Percentiles rank a stretch among this genome's conserved stretches.
These are phyloP conservation scores for Glossophaga mutica DNA, from an alignment of 2,797 vertebrate species.

Conservation along the genomic window DNA sequence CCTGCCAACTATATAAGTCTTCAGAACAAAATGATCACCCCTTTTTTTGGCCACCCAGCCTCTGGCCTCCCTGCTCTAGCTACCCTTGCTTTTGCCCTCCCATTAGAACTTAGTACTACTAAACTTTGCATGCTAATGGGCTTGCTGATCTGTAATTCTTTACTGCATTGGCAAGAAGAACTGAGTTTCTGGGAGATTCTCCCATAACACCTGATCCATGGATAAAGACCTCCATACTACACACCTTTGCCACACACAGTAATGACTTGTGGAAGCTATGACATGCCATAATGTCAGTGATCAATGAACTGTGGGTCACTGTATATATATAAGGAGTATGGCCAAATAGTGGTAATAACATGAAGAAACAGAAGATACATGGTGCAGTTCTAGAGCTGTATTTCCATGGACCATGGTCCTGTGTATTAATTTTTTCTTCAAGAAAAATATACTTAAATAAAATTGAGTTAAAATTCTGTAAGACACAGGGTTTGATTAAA, in stretches of 20 bases:
- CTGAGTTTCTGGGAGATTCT: no score
- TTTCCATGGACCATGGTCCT: neutral
- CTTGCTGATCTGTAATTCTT: no score
- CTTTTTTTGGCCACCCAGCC: no score
- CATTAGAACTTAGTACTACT: no score
- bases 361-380: neutral
- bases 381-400: accelerated
- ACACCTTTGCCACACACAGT: slow-evolving; percentile 51
- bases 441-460: neutral
- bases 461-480: neutral
- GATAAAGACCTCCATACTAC: slow-evolving; percentile 11
- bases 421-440: neutral
- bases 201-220: slow-evolving; percentile 2
- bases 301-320: slow-evolving; percentile 56
- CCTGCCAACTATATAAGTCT: no score
- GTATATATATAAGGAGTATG: neutral
- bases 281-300: slow-evolving; percentile 55
- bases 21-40: no score
- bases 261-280: slow-evolving; percentile 48
- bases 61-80: no score
- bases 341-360: slow-evolving; percentile 19
- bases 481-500: neutral
- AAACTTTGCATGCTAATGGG: no score
- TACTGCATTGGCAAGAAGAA: no score
- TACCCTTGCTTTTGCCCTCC: no score